Evolutionary conservation across 1,140 invertebrate genomes (phyloP), one percentile per base, ranked within the genome.

Genomic region (Eumaeus atala): DNA sequence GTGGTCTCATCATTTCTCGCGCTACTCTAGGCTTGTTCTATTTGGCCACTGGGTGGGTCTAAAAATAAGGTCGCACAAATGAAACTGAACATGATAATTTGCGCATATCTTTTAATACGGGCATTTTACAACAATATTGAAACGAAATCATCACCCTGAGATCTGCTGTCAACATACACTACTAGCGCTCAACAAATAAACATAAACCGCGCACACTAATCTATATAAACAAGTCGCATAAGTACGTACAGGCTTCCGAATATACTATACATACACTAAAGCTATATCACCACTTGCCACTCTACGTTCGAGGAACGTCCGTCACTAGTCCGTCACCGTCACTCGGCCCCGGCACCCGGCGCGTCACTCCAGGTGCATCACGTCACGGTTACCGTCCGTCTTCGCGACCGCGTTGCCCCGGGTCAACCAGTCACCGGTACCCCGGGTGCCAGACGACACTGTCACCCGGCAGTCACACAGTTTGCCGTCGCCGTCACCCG

Each of bases 101-200:
- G 83, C 83, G 79, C 81, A 86, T 84, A 86, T 87, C 67, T 83
- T 83, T 84, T 86, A 87, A 87, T 87, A 87, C 82, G 81, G 82
- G 79, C 84, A 84, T 84, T 84, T 84, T 87, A 87, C 84, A 87
- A 87, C 81, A 87, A 84, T 84, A 84, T 78, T 86, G 79, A 87
- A 85, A 86, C 81, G 81, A 84, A 86, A 86, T 84, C 77, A 71
- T 71, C 79, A 28, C 21, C 6, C 79, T 87, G 84, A 87, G 84
- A 87, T 87, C 84, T 84, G 83, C 80, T 78, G 81, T 81, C 83
- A 84, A 80, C 80, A 78, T 86, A 83, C 79, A 86, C 83, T 86
- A 86, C 82, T 70, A 77, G 83, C 83, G 80, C 79, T 83, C 81
- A 86, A 86, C 83, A 84, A 84, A 80, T 83, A 76, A 86, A 86